Evolutionary conservation across 2,888 invertebrate species (phyloP).

Genomic region (Plagiodera versicolora): DNA sequence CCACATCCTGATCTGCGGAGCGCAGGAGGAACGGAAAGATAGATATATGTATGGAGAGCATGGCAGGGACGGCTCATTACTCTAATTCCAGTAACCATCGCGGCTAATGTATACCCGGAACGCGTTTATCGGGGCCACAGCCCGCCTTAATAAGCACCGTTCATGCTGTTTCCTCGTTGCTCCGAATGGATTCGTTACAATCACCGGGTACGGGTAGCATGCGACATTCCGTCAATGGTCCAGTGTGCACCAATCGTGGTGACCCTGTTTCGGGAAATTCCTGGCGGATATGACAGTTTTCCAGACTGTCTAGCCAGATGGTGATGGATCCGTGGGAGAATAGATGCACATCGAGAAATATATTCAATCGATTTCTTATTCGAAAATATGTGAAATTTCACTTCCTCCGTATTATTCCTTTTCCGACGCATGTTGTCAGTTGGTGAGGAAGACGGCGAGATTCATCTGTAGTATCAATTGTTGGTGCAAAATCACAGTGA

Average conservation of each 20-base stretch:
- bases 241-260: constrained; percentile 15
- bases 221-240: constrained; percentile 31
- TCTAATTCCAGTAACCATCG: constrained; percentile 48
- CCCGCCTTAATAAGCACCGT: constrained; percentile 51
- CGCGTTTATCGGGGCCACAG: constrained; percentile 49
- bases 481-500: too few relatives aligned
- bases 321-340: too few relatives aligned
- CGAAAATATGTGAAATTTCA: too few relatives aligned
- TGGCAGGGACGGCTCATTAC: constrained; percentile 44
- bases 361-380: too few relatives aligned
- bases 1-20: constrained; percentile 39
- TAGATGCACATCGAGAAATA: too few relatives aligned
- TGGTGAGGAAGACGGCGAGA: too few relatives aligned
- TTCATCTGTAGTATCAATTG: too few relatives aligned
- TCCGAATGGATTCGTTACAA: constrained; percentile 44
- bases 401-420: too few relatives aligned
- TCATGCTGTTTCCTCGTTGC: constrained; percentile 47
- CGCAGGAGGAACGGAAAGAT: constrained; percentile 25
- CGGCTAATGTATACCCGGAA: constrained; percentile 45
- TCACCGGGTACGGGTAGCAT: constrained; percentile 29
- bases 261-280: constrained; percentile 16
- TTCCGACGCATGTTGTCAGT: too few relatives aligned
- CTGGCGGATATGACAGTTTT: constrained; percentile 9
- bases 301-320: neutral
- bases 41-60: constrained; percentile 22